A percentile compares a stretch with the other conserved stretches of the same genome.
These are phyloP conservation scores for Plectropomus leopardus DNA, from an alignment of 2,113 vertebrate genomes.

Conservation along the genomic window DNA sequence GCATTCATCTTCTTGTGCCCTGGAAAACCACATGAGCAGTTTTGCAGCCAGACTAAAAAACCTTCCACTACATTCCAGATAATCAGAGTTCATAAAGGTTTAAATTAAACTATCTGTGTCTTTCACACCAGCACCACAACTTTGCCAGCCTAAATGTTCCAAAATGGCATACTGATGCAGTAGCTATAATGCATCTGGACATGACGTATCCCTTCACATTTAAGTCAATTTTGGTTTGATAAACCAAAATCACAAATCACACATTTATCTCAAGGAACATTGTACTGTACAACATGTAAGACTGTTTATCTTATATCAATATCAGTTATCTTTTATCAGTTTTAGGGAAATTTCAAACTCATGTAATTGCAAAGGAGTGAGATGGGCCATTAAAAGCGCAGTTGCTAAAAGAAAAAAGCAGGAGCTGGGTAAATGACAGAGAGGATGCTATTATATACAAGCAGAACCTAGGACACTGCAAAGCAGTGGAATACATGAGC, in stretches of 20 bases:
- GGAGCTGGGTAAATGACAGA: not conserved
- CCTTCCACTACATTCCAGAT: not conserved
- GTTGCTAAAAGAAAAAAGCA: not conserved
- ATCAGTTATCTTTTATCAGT: too few relatives aligned
- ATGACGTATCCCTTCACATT: not conserved
- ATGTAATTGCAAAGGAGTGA: not conserved
- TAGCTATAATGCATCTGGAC: not conserved
- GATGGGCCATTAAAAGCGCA: not conserved
- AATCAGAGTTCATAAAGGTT: not conserved
- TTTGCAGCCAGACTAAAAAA: not conserved
- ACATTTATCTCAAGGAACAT: not conserved
- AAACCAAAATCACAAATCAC: not conserved
- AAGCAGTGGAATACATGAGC: slow-evolving; percentile 17
- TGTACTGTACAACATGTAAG: not conserved
- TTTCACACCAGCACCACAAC: too few relatives aligned
- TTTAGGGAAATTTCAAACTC: not conserved
- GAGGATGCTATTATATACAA: not conserved
- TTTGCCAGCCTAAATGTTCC: not conserved
- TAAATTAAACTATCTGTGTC: too few relatives aligned
- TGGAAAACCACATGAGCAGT: not conserved
- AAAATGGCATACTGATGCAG: not conserved
- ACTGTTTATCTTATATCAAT: too few relatives aligned
- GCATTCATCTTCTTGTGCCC: not conserved
- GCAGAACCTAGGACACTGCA: slow-evolving; percentile 23
- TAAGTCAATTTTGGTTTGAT: not conserved